Conservation (phyloP, 2,797 vertebrate species). For the Selene dorsalis region DNA sequence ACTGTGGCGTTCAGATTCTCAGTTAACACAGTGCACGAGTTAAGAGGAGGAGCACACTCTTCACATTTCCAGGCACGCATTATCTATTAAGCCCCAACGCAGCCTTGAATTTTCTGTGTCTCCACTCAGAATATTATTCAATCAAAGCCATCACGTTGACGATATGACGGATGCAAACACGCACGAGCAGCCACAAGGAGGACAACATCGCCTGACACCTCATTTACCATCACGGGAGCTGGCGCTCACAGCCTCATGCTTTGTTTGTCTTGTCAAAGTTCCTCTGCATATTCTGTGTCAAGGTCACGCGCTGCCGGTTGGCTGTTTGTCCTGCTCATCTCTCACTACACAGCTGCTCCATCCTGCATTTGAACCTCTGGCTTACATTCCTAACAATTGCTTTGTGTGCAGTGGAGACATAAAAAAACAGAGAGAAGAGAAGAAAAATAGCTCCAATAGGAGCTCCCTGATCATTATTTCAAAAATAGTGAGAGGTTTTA, state of each 20-base stretch:
- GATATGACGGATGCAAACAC: conserved; percentile 69
- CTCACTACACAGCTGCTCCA: conserved; percentile 49
- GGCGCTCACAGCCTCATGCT: conserved; percentile 67
- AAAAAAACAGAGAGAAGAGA: background rate
- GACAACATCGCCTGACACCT: conserved; percentile 73
- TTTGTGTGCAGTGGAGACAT: conserved; percentile 27
- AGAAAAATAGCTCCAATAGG: conserved; percentile 33
- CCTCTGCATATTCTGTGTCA: conserved; percentile 71
- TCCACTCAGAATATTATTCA: conserved; percentile 61
- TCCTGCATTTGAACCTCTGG: conserved; percentile 47
- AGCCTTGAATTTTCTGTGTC: conserved; percentile 34
- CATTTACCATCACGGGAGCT: conserved; percentile 69
- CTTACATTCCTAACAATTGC: conserved; percentile 54
- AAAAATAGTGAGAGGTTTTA: conserved; percentile 66
- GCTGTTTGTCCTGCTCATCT: conserved; percentile 63
- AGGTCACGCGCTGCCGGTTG: conserved; percentile 74
- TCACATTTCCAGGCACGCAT: conserved; percentile 14
- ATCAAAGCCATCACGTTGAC: conserved; percentile 74
- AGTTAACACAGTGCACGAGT: conserved; percentile 9
- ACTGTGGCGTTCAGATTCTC: conserved; percentile 27
- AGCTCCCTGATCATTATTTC: conserved; percentile 66
- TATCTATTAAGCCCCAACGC: conserved; percentile 45
- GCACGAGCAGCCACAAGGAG: conserved; percentile 72
- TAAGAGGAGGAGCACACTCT: conserved; percentile 27
- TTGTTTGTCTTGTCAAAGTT: conserved; percentile 80